phyloP scores from a whole-genome alignment of 2,888 invertebrate genomes.

The Frankliniella fusca region DNA sequence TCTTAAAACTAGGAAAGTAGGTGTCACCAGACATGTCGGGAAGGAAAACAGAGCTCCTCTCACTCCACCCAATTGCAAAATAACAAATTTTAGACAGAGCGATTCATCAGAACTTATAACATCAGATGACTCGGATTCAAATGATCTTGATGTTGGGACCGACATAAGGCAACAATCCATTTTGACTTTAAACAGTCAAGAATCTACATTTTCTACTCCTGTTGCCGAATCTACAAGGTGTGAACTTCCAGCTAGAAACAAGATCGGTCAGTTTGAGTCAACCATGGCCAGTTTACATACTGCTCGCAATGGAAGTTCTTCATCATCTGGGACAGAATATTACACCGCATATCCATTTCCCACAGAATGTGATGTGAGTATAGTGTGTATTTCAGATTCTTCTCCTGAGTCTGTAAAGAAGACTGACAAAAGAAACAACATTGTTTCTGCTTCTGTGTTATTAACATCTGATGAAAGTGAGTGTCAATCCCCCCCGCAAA shows the following conservation, averaged over 20 bases:
- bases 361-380: neutral
- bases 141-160: neutral
- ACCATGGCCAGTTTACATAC: neutral
- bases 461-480: constrained; percentile 4
- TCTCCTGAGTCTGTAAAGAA: neutral
- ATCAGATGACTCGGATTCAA: constrained; percentile 1
- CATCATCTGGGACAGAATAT: neutral
- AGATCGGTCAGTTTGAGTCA: neutral
- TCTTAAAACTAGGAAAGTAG: neutral
- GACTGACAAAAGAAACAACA: neutral
- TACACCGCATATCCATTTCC: neutral
- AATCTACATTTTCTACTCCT: neutral
- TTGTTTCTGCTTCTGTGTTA: neutral
- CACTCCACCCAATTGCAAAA: neutral
- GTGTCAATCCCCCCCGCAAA: neutral
- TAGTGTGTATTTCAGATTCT: neutral
- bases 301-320: neutral
- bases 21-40: neutral
- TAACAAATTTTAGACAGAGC: neutral
- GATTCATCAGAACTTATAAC: neutral
- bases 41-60: neutral
- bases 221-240: neutral
- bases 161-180: neutral
- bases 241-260: neutral
- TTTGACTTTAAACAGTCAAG: neutral